A percentile compares a stretch with the other conserved stretches of the same genome.
These are phyloP conservation scores for Fringilla coelebs DNA, from an alignment of 2,797 vertebrate genomes.

Conservation along the genomic window DNA sequence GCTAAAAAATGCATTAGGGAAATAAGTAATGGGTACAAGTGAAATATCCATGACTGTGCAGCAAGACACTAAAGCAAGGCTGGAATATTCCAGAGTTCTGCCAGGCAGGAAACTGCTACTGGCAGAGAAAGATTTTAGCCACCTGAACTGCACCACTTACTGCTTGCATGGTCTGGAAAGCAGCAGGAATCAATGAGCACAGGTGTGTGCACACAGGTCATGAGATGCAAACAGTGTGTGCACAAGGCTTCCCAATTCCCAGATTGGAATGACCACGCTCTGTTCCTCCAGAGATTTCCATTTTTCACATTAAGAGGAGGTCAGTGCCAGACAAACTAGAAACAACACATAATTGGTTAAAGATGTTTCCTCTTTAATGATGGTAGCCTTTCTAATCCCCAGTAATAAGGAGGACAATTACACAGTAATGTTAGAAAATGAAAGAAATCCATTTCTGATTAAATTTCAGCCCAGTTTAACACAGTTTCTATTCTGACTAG, in stretches of 20 bases:
- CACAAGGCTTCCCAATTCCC: not conserved
- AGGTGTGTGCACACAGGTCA: not conserved
- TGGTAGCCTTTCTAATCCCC: conserved; percentile 9
- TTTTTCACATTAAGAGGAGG: not conserved
- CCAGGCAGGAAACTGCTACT: not conserved
- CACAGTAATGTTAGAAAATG: conserved; percentile 12
- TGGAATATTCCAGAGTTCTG: not conserved
- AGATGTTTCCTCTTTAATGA: not conserved
- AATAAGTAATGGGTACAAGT: not conserved
- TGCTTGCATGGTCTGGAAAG: not conserved
- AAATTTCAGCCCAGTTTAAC: conserved; percentile 47
- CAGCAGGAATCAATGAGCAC: not conserved
- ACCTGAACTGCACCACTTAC: not conserved
- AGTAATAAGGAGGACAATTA: conserved; percentile 46
- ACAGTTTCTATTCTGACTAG: conserved; percentile 20
- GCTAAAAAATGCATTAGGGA: not conserved
- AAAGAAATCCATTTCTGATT: conserved; percentile 31
- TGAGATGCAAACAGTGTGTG: not conserved
- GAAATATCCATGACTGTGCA: not conserved
- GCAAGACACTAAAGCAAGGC: not conserved
- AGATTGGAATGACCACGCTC: not conserved
- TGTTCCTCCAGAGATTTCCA: not conserved
- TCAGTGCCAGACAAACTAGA: not conserved
- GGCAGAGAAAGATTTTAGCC: not conserved
- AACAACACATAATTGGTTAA: not conserved